phyloP scores from a whole-genome alignment of 23 tunicate species.

The Aplidium turbinatum region DNA sequence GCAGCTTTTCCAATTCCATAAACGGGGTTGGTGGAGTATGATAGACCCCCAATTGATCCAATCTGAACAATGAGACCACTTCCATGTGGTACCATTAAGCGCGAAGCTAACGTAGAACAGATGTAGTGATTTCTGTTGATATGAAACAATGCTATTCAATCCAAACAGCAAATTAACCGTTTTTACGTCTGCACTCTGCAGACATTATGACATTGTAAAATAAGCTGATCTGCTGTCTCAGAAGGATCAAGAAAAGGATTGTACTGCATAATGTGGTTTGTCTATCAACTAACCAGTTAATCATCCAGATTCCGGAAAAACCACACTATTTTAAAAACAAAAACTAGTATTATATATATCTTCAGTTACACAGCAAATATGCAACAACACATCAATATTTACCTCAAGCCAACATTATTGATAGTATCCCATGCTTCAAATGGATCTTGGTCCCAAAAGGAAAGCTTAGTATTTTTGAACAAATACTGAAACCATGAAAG shows the following conservation, averaged over 20 bases:
- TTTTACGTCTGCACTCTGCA: too few species aligned
- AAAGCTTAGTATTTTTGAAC: slow-evolving; percentile 11
- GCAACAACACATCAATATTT: too few species aligned
- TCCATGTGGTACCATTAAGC: slow-evolving; percentile 60
- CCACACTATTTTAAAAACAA: too few species aligned
- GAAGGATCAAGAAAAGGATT: too few species aligned
- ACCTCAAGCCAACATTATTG: slow-evolving; percentile 57
- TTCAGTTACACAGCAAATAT: too few species aligned
- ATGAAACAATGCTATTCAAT: background rate
- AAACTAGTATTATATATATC: too few species aligned
- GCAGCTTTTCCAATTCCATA: slow-evolving; percentile 79
- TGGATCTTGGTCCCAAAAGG: slow-evolving; percentile 50
- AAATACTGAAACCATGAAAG: background rate
- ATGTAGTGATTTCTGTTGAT: slow-evolving; percentile 45
- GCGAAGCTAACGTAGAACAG: slow-evolving; percentile 46
- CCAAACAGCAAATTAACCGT: too few species aligned
- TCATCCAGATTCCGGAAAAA: too few species aligned
- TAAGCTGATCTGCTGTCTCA: too few species aligned
- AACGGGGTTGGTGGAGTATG: slow-evolving; percentile 32
- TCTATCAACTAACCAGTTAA: too few species aligned
- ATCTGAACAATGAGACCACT: slow-evolving; percentile 62
- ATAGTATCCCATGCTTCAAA: slow-evolving; percentile 47
- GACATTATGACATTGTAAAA: too few species aligned
- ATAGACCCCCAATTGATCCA: slow-evolving; percentile 63
- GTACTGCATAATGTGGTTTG: too few species aligned